phyloP scores from a whole-genome alignment of 1,140 invertebrate species.

The Chrysopa pallens region DNA sequence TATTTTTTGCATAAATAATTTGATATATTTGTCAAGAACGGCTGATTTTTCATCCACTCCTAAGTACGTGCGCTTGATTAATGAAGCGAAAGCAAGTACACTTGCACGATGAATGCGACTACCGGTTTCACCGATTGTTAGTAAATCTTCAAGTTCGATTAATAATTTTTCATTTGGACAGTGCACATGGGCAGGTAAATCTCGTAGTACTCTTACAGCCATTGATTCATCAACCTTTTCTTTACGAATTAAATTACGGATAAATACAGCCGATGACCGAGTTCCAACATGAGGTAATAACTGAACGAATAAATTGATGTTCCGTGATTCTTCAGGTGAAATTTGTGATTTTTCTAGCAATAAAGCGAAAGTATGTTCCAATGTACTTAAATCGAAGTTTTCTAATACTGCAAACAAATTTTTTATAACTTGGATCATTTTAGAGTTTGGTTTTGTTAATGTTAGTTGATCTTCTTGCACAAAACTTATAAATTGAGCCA shows the following conservation, averaged over 20 bases:
- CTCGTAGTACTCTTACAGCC: constrained; percentile 17
- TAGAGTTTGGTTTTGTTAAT: no score
- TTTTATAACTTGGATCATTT: no score
- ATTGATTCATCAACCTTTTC: constrained; percentile 12
- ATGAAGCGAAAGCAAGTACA: constrained; percentile 20
- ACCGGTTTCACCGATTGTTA: constrained; percentile 9
- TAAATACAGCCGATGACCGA: constrained; percentile 17
- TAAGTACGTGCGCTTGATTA: constrained; percentile 19
- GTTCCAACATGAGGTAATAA: constrained; percentile 25
- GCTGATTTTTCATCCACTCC: constrained; percentile 1
- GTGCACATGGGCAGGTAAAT: constrained; percentile 20
- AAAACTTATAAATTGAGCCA: no score
- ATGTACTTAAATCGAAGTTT: not conserved
- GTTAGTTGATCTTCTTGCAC: no score
- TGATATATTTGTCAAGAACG: constrained; percentile 6
- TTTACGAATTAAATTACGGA: constrained; percentile 16
- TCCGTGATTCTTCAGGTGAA: constrained; percentile 6
- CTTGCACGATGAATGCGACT: constrained; percentile 15
- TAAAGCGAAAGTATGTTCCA: not conserved
- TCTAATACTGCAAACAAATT: no score
- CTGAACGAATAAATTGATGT: constrained; percentile 19
- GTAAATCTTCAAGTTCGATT: constrained; percentile 17
- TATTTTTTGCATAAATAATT: constrained; percentile 5
- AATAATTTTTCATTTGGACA: constrained; percentile 18
- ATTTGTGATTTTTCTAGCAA: constrained; percentile 8